Base-by-base conservation (phyloP, 2,113 vertebrate species). In the Sinocyclocheilus grahami region DNA sequence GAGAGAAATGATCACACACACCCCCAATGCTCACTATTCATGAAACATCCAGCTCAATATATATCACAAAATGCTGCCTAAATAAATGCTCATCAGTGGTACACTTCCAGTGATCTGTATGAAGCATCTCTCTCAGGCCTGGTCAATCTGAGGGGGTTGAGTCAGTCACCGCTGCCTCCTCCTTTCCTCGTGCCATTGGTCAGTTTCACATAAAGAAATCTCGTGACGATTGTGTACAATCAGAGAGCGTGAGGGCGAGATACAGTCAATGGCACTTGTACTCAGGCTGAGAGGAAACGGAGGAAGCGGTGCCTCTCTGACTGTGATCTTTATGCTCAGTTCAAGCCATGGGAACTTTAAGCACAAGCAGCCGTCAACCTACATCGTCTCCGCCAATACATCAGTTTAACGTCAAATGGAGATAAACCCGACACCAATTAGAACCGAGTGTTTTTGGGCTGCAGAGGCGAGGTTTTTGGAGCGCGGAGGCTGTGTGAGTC, bases 161-260 rank as follows among this genome's bases (percentile, higher is more conserved):
- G 46, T 71, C 60, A 37, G 60, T 77, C 58, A 27, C 48, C 11
- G 30, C 85, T 82, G 72, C 62, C 80, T 86, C 84, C 79, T 89
- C 83, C 86, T 87, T 89, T 87, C 80, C 22, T 33, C 67, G 51
- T 72, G 81, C 86, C 71, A 89, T 89, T 88, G 89, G 86, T 89
- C 86, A 83, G 75, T 51, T 79, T 65, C 76, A 77, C 85, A 51
- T 76, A 84, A 86, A 88, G 76, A 89, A 76, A 76, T 37, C 67
- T 65, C 67, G 84, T 83, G 79, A 83, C 74, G 60, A 62, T 48
- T 62, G 71, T 60, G 58, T 84, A 62, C 71, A 83, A 71, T 53
- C 81, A 82, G 81, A 71, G 27, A 51, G 65, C 63, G 3, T 10
- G 79, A 71, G 53, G 71, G 53, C 53, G 30, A 46, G 69, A 74